phyloP scores from a whole-genome alignment of 1,140 invertebrate species.

The Drosophila ogumai region DNA sequence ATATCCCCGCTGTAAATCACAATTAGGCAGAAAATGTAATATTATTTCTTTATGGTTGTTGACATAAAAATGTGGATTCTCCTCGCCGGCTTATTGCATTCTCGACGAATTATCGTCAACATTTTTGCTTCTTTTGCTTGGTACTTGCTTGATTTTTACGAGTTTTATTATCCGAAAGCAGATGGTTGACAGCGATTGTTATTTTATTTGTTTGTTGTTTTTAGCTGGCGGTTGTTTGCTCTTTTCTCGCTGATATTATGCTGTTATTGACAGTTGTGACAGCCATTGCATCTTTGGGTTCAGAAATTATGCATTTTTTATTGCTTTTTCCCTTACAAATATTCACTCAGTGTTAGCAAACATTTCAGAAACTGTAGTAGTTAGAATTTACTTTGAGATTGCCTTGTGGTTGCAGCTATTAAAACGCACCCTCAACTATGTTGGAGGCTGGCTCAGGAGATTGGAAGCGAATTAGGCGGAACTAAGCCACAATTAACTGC shows the following conservation, averaged over 20 bases:
- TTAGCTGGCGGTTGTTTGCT: slow-evolving; percentile 5
- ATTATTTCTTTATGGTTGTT: slow-evolving; percentile 22
- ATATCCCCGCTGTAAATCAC: background rate
- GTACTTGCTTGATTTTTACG: slow-evolving; percentile 39
- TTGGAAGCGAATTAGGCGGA: slow-evolving; percentile 27
- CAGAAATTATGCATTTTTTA: background rate
- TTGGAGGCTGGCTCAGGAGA: slow-evolving; percentile 1
- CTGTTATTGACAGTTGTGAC: slow-evolving; percentile 26
- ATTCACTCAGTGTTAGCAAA: background rate
- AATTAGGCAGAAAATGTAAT: slow-evolving; percentile 27
- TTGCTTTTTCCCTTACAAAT: background rate
- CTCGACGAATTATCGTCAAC: slow-evolving; percentile 17
- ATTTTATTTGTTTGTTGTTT: background rate
- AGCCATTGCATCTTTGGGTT: background rate
- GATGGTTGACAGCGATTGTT: slow-evolving; percentile 24
- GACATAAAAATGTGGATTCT: slow-evolving; percentile 15
- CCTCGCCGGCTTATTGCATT: slow-evolving; percentile 9
- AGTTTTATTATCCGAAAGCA: slow-evolving; percentile 29
- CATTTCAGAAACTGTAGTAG: background rate
- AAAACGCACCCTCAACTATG: slow-evolving; percentile 5
- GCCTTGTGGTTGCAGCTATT: background rate
- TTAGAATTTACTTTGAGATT: background rate
- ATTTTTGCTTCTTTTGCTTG: slow-evolving; percentile 25
- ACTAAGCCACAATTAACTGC: slow-evolving; percentile 42
- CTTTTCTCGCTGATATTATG: slow-evolving; percentile 9